Base-by-base conservation (phyloP, 2,797 vertebrate species). In the Scomberomorus guttatus region DNA sequence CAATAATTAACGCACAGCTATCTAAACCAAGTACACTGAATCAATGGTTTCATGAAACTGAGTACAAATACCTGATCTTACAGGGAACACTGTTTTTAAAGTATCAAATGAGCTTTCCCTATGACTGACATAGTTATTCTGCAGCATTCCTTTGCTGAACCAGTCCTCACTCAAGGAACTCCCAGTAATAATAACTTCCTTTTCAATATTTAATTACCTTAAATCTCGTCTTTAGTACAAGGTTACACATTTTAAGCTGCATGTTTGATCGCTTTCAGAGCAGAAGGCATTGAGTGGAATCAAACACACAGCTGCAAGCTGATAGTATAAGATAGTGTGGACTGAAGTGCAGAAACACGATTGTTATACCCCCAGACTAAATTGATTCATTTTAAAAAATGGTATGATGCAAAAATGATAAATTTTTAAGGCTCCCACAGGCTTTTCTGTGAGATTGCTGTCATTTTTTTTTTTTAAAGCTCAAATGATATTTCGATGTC, bases 251-350 rank as follows among this genome's bases (percentile, higher is more conserved):
- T 72, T 55, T 48, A 72, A 9, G 70, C 55, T 34, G 34, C 42
- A 75, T 10, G 56, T 91, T 92, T 89, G 83, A 86, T 82, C 57
- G 22, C 61, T 48, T 51, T 51, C 65, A 17, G 56, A 55, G 67
- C 29, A 64, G 61, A 58, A 46, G 72, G 56, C 18, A 60, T 27
- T 3, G 2, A 24, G 60, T 37, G 57, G 72, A 84, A 84, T 81
- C 75, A 89, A 82, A 86, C 79, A 64, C 80, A 73, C 51, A 63
- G 67, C 77, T 18, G 8, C 25, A 12, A 77, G 80, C 78, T 42
- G 85, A 86, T 70, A 69, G 61, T 48, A 22, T 39, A 20, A 81
- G 77, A 89, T 63, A 65, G 42, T 20, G 9, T 18, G 29, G 62
- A 70, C 34, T 51, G 70, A 77, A 77, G 54, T 22, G 25, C 3